These are phyloP conservation scores for Hydrotaea cyrtoneurina DNA, from an alignment of 2,888 invertebrate genomes.

Conservation along the genomic window DNA sequence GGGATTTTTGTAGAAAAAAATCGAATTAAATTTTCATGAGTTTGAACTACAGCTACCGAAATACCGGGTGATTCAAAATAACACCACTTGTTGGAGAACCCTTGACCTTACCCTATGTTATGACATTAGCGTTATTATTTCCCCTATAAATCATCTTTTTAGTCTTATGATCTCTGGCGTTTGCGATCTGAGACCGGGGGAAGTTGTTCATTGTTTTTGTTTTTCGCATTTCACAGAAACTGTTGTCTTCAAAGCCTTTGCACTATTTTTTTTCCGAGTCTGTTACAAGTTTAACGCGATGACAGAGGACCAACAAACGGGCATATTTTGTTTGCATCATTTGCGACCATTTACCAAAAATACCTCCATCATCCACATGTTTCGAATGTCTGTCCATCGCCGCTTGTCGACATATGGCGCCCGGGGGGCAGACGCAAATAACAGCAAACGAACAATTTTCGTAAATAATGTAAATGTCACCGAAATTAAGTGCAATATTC, in stretches of 20 bases:
- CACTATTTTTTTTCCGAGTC: not conserved
- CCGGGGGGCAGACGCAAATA: constrained; percentile 50
- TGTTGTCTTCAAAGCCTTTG: not conserved
- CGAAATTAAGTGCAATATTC: constrained; percentile 61
- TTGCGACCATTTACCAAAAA: constrained; percentile 46
- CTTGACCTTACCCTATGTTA: too few relatives aligned
- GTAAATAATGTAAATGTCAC: constrained; percentile 63
- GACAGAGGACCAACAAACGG: not conserved
- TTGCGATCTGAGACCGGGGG: not conserved
- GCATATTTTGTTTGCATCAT: not conserved
- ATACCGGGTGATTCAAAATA: too few relatives aligned
- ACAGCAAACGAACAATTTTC: constrained; percentile 50
- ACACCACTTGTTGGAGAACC: too few relatives aligned
- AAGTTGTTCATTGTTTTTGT: not conserved
- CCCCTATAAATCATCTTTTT: too few relatives aligned
- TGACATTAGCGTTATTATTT: too few relatives aligned
- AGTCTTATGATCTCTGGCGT: not conserved
- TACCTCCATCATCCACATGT: constrained; percentile 29
- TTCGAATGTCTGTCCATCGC: constrained; percentile 19
- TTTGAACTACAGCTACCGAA: too few relatives aligned
- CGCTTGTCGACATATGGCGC: constrained; percentile 56
- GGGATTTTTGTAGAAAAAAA: too few relatives aligned
- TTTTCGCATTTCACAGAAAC: not conserved
- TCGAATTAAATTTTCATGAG: too few relatives aligned
- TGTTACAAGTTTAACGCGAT: not conserved